Percentiles rank a stretch among this genome's conserved stretches.
Conservation (phyloP, 2,888 invertebrate species). For the Cecidostiba fungosa region DNA sequence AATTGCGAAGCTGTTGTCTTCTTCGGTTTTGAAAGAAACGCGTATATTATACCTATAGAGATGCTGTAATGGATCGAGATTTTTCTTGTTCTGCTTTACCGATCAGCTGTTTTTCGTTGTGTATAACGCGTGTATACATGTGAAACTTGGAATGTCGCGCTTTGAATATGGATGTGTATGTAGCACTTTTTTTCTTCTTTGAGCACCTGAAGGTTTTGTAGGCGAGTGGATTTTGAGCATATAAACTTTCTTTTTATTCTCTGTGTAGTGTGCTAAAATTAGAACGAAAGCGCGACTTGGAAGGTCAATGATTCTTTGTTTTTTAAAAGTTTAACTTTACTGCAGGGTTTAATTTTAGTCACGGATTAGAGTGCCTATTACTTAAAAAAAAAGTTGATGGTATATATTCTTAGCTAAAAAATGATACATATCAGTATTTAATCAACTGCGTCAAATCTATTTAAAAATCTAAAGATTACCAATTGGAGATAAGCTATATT, state of each 20-base stretch:
- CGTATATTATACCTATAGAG: background rate
- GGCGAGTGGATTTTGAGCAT: too few relatives aligned
- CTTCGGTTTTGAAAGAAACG: background rate
- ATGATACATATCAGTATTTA: too few relatives aligned
- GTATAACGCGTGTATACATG: background rate
- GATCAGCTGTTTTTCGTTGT: background rate
- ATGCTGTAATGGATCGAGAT: background rate
- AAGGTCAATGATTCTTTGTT: background rate
- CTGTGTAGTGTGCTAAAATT: slow-evolving; percentile 21
- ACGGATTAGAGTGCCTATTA: too few relatives aligned
- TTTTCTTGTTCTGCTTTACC: background rate
- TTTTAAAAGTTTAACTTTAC: background rate
- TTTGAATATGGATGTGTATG: too few relatives aligned
- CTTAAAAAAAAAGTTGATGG: too few relatives aligned
- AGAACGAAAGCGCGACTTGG: background rate
- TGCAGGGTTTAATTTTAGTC: background rate
- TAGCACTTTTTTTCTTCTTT: background rate
- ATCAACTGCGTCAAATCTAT: background rate
- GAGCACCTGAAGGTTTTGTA: background rate
- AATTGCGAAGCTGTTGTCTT: background rate
- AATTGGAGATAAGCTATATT: background rate
- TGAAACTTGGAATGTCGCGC: background rate
- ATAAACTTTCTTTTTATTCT: background rate
- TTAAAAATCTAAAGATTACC: background rate
- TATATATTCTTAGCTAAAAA: too few relatives aligned